These are phyloP conservation scores for Mycalesis mineus DNA, from an alignment of 2,888 invertebrate genomes.

Conservation along the genomic window DNA sequence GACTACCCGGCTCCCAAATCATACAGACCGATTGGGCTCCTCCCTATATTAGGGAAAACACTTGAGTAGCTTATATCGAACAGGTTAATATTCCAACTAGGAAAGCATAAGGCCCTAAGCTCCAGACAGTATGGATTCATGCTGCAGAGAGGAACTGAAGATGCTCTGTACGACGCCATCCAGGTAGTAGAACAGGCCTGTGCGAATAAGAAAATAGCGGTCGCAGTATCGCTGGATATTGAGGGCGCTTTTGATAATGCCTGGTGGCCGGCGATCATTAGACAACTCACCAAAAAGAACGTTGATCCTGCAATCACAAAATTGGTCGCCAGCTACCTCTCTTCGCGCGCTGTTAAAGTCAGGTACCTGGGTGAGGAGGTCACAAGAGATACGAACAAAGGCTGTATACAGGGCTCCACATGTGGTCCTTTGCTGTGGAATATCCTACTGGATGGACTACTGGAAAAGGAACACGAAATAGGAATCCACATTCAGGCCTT, in stretches of 20 bases:
- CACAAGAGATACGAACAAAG: background rate
- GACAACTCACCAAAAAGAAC: background rate
- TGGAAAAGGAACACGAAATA: background rate
- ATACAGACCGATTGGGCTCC: constrained; percentile 22
- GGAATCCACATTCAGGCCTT: background rate
- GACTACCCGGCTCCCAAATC: constrained; percentile 19
- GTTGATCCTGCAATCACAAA: background rate
- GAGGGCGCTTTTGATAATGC: constrained; percentile 5
- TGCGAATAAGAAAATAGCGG: background rate
- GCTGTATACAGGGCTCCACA: no score
- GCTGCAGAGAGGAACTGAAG: constrained; percentile 22
- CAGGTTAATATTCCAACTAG: constrained; percentile 16
- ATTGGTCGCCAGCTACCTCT: background rate
- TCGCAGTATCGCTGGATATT: background rate
- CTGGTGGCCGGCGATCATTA: background rate
- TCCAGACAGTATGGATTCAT: constrained; percentile 26
- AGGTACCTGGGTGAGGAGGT: background rate
- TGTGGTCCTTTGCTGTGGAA: background rate
- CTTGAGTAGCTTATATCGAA: constrained; percentile 19
- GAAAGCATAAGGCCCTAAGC: constrained; percentile 4
- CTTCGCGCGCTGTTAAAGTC: background rate
- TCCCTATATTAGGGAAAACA: constrained; percentile 24
- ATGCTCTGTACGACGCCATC: background rate
- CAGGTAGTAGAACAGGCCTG: background rate
- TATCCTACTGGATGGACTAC: background rate